These are phyloP conservation scores for Cardinalis cardinalis DNA, from an alignment of 2,113 vertebrate species.

Conservation along the genomic window DNA sequence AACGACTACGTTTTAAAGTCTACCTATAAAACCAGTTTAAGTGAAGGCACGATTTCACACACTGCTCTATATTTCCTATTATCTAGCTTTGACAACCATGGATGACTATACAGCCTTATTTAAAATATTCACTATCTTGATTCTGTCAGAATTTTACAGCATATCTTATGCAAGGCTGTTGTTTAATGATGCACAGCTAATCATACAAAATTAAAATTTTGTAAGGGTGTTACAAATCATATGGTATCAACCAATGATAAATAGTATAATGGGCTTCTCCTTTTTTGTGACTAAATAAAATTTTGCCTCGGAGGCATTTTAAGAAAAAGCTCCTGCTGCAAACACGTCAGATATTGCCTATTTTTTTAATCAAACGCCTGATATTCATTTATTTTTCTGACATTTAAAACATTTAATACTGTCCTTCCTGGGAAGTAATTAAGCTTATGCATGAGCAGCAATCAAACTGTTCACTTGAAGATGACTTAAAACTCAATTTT, in stretches of 20 bases:
- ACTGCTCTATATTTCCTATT: constrained; percentile 80
- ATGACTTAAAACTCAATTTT: constrained; percentile 86
- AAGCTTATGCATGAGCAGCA: constrained; percentile 85
- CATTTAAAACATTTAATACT: constrained; percentile 87
- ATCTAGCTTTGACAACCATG: constrained; percentile 82
- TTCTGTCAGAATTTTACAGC: constrained; percentile 87
- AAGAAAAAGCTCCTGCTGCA: constrained; percentile 84
- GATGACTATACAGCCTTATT: constrained; percentile 80
- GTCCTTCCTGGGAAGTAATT: constrained; percentile 88
- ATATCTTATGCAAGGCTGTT: constrained; percentile 87
- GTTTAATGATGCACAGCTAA: constrained; percentile 99
- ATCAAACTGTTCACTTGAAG: constrained; percentile 86
- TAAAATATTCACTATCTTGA: constrained; percentile 90
- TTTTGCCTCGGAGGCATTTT: constrained; percentile 90
- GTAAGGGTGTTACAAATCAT: constrained; percentile 90
- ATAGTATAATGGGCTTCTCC: constrained; percentile 88
- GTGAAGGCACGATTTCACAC: constrained; percentile 76
- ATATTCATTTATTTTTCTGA: constrained; percentile 93
- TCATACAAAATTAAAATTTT: constrained; percentile 99
- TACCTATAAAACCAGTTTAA: constrained; percentile 81
- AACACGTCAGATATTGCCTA: constrained; percentile 86
- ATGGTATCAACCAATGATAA: constrained; percentile 90
- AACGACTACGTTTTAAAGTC: constrained; percentile 78
- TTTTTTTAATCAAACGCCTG: constrained; percentile 90
- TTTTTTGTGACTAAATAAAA: constrained; percentile 93